A percentile compares a stretch with the other conserved stretches of the same genome.
phyloP scores from a whole-genome alignment of 2,888 invertebrate genomes.

The Yponomeuta sedellus region DNA sequence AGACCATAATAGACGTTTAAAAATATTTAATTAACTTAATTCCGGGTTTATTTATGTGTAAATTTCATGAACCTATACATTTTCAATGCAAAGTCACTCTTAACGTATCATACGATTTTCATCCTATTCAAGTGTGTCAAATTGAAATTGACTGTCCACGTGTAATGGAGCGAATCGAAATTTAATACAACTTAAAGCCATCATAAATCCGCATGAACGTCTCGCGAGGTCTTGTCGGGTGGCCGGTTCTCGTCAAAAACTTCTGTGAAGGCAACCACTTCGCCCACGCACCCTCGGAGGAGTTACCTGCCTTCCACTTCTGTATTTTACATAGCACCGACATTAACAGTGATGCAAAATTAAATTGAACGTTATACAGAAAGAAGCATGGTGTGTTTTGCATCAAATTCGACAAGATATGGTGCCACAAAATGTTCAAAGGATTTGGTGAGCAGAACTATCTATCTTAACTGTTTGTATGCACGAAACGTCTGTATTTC shows the following conservation, averaged over 20 bases:
- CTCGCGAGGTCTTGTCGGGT: conserved; percentile 23
- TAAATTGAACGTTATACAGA: conserved; percentile 31
- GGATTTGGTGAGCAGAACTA: conserved; percentile 37
- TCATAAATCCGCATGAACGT: conserved; percentile 34
- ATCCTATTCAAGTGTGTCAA: not conserved
- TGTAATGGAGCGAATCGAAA: conserved; percentile 12
- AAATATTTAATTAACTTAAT: no score
- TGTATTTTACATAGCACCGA: conserved; percentile 20
- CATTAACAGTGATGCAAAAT: conserved; percentile 29
- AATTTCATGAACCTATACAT: no score
- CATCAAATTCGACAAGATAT: not conserved
- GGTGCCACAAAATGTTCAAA: conserved; percentile 24
- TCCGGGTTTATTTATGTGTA: no score
- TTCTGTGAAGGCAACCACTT: conserved; percentile 34
- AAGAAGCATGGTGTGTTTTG: not conserved
- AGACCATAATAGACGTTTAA: no score
- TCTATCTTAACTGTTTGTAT: conserved; percentile 30
- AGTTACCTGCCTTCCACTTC: conserved; percentile 41
- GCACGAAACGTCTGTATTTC: conserved; percentile 47
- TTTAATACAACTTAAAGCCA: conserved; percentile 22
- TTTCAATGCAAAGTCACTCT: no score
- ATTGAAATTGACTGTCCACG: not conserved
- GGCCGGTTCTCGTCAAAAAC: conserved; percentile 37
- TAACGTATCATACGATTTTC: not conserved
- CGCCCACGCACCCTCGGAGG: conserved; percentile 47